phyloP scores from a whole-genome alignment of 2,888 invertebrate genomes.

The Lysandra bellargus region DNA sequence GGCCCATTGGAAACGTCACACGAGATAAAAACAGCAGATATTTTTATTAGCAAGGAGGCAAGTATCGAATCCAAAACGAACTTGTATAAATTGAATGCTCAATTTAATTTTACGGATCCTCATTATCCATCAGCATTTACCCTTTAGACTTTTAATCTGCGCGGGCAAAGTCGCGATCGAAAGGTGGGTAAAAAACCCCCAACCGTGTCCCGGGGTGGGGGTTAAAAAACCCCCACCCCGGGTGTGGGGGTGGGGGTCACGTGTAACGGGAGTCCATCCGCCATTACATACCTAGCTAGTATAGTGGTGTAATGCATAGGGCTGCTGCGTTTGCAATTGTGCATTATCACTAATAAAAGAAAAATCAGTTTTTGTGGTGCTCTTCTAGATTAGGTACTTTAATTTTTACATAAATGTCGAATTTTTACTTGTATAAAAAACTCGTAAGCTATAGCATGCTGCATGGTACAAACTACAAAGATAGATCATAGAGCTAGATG shows the following conservation, averaged over 20 bases:
- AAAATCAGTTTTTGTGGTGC: too few relatives aligned
- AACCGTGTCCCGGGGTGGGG: neutral
- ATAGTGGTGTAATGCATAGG: conserved; percentile 15
- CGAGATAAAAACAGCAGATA: neutral
- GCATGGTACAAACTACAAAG: too few relatives aligned
- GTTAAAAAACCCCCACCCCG: neutral
- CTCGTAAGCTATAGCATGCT: too few relatives aligned
- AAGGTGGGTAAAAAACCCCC: neutral
- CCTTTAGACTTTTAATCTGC: neutral
- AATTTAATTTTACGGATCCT: neutral
- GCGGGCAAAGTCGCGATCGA: neutral
- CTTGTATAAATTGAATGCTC: neutral
- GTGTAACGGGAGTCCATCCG: conserved; percentile 11
- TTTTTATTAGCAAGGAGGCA: neutral
- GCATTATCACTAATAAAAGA: neutral
- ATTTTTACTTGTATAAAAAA: too few relatives aligned
- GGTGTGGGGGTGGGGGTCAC: conserved; percentile 2
- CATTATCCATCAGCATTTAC: neutral
- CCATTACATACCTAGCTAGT: neutral
- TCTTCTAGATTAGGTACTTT: too few relatives aligned
- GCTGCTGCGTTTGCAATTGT: neutral
- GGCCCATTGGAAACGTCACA: neutral
- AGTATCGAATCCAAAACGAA: neutral
- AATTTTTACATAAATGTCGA: too few relatives aligned
- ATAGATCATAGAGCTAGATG: too few relatives aligned